Percentiles rank a stretch among this genome's conserved stretches.
Conservation (phyloP, 2,113 vertebrate species). For the Sclerurus mexicanus region DNA sequence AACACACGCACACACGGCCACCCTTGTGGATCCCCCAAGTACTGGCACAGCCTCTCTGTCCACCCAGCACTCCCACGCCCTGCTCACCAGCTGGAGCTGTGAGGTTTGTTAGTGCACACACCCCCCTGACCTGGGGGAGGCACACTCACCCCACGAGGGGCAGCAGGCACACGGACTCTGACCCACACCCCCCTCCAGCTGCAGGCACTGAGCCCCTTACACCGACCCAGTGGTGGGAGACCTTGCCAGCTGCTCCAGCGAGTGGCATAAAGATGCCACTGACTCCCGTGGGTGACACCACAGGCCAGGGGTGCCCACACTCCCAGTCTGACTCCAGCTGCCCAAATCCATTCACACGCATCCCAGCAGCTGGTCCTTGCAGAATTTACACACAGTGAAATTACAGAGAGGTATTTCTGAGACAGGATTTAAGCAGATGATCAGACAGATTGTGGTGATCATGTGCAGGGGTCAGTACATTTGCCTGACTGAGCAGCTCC, state of each 20-base stretch:
- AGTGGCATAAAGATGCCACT: background rate
- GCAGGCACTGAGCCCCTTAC: background rate
- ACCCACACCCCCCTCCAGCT: background rate
- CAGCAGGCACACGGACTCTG: background rate
- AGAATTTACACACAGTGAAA: background rate
- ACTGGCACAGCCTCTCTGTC: background rate
- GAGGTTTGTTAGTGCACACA: background rate
- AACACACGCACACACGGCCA: rapidly evolving
- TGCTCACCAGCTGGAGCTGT: rapidly evolving
- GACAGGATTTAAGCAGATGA: background rate
- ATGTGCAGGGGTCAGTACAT: no score
- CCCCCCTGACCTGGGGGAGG: rapidly evolving
- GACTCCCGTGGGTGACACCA: background rate
- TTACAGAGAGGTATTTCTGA: background rate
- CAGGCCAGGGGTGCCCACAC: background rate
- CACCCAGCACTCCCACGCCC: background rate
- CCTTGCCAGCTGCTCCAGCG: rapidly evolving
- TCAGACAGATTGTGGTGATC: background rate
- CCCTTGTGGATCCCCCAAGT: rapidly evolving
- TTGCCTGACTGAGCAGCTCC: background rate
- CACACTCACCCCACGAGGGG: rapidly evolving
- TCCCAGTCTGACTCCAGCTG: background rate
- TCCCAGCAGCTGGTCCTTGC: background rate
- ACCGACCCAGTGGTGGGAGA: rapidly evolving
- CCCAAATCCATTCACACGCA: background rate